These are phyloP conservation scores for Zaprionus taronus DNA, from an alignment of 1,140 invertebrate species.

Conservation along the genomic window DNA sequence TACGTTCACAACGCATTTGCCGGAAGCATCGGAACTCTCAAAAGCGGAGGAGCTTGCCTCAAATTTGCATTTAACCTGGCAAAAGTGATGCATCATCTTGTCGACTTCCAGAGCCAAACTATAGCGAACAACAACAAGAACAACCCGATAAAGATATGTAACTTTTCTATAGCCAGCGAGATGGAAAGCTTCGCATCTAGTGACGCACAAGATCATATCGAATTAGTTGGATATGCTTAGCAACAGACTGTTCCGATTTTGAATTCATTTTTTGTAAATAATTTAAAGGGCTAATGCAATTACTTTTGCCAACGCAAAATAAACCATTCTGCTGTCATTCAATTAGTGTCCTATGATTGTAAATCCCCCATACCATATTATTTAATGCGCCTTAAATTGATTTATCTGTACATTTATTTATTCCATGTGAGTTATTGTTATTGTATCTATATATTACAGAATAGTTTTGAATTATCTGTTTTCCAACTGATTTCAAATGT, in stretches of 20 bases:
- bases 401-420: conserved; percentile 25
- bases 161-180: conserved; percentile 26
- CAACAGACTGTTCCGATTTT: conserved; percentile 14
- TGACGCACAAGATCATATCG: conserved; percentile 14
- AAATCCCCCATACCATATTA: neutral
- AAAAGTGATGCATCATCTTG: neutral
- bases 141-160: conserved; percentile 12
- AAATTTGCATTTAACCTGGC: neutral
- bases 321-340: conserved; percentile 18
- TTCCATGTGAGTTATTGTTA: conserved; percentile 28
- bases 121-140: neutral
- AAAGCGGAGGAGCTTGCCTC: conserved; percentile 4
- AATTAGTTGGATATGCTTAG: conserved; percentile 15
- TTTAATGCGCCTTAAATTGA: neutral
- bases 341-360: neutral
- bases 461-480: neutral
- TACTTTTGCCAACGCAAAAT: conserved; percentile 29
- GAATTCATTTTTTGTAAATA: conserved; percentile 20
- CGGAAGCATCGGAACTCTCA: conserved; percentile 6
- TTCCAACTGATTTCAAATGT: neutral
- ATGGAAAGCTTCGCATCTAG: conserved; percentile 12
- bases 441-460: conserved; percentile 30
- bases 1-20: conserved; percentile 13
- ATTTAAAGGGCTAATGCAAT: conserved; percentile 34
- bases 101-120: neutral